Evolutionary conservation across 2,797 vertebrate genomes (phyloP), one percentile per base, ranked within the genome.

Genomic region (Mionectes olivaceus): DNA sequence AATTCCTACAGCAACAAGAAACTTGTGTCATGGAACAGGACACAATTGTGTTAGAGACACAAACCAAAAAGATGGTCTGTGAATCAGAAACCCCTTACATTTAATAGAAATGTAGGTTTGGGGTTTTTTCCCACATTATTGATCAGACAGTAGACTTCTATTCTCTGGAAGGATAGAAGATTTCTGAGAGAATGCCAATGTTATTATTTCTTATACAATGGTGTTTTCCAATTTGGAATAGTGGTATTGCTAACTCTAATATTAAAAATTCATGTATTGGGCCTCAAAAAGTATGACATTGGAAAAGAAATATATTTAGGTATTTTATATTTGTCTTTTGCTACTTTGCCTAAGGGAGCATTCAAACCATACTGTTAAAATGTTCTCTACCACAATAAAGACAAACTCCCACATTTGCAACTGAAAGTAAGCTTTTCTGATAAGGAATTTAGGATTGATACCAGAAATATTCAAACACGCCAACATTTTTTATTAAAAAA

Each of bases 61-160:
- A 71, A 77, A 93, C 13, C 52, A 82, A 74, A 86, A 91, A 70
- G 50, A 63, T 30, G 25, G 50, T 39, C 27, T 67, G 12, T 74
- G 57, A 90, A 80, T 89, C 39, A 89, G 46, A 95, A 89, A 47
- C 1, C 5, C 11, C 35, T 69, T 68, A 77, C 4, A 53, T 85
- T 46, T 92, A 95, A 75, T 65, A 52, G 47, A 93, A 83, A 86
- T 67, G 8, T 21, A 50, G 5, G 5, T 0, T 74, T 80, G 15
- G 2, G 0, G 0, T 50, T 74, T 64, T 11, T 57, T 30, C 21
- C 28, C 69, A 77, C 43, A 13, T 87, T 92, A 85, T 87, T 71
- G 92, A 94, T 95, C 70, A 74, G 81, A 64, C 87, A 95, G 92
- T 61, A 87, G 57, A 33, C 4, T 89, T 92, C 68, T 69, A 9